phyloP scores from a whole-genome alignment of 2,797 vertebrate species.

The Xenopus petersii region DNA sequence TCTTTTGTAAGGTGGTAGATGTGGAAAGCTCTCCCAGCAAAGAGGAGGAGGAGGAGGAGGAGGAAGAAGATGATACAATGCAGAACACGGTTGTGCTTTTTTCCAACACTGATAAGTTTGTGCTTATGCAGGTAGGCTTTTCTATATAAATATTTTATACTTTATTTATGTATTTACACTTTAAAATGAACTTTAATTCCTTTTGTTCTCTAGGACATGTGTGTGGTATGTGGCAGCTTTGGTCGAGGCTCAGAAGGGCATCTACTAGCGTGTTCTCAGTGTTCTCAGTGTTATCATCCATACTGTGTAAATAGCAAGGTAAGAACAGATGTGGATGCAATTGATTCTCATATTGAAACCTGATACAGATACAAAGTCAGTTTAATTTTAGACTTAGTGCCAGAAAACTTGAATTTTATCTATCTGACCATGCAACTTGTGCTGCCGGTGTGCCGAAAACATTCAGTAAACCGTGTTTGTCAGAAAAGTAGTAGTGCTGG shows the following conservation, averaged over 20 bases:
- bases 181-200: too few species aligned
- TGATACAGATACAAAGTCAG: too few species aligned
- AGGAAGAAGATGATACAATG: constrained; percentile 95
- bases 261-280: constrained; percentile 93
- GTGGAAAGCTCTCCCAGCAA: constrained; percentile 84
- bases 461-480: too few species aligned
- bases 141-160: too few species aligned
- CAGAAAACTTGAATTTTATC: too few species aligned
- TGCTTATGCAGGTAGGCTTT: constrained; percentile 86
- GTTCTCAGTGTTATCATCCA: constrained; percentile 97
- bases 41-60: constrained; percentile 68
- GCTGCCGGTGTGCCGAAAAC: too few species aligned
- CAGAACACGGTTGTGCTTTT: constrained; percentile 98
- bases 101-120: constrained; percentile 98
- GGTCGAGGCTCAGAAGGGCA: constrained; percentile 91
- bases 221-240: constrained; percentile 97
- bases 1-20: constrained; percentile 74
- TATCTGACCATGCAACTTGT: too few species aligned
- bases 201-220: constrained; percentile 82
- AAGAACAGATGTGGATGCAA: constrained; percentile 50
- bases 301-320: constrained; percentile 99
- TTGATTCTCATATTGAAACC: too few species aligned
- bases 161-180: neutral
- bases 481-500: too few species aligned
- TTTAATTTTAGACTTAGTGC: too few species aligned